phyloP scores from a whole-genome alignment of 2,797 vertebrate species.

The Eulemur rubriventer region DNA sequence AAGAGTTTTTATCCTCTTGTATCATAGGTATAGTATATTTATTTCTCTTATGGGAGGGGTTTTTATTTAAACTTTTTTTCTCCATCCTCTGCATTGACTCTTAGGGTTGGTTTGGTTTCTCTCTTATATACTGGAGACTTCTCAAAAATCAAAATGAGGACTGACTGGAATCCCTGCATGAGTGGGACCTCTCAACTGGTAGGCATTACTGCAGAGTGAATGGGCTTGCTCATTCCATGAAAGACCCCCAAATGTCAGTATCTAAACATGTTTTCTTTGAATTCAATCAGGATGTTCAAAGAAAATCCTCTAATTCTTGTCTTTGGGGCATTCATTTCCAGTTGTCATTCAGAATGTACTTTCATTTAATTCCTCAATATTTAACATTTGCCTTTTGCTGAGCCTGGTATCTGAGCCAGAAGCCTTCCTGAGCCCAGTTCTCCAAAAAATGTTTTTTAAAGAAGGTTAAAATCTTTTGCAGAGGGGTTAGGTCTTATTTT shows the following conservation, averaged over 20 bases:
- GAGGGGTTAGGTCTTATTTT: background rate
- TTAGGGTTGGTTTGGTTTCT: conserved; percentile 12
- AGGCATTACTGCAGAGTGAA: background rate
- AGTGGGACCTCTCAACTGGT: background rate
- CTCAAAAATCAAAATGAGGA: conserved; percentile 8
- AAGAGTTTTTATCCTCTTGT: background rate
- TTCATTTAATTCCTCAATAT: conserved; percentile 17
- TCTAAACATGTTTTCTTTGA: background rate
- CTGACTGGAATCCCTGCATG: background rate
- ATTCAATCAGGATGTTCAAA: background rate
- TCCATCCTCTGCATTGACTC: background rate
- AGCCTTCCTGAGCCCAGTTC: conserved; percentile 25
- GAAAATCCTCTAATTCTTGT: background rate
- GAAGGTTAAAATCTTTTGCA: background rate
- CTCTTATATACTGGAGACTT: background rate
- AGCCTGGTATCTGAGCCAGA: background rate
- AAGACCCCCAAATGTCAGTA: background rate
- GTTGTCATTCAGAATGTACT: background rate
- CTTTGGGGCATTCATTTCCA: background rate
- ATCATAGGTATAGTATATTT: background rate
- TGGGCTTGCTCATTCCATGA: background rate
- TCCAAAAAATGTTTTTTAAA: background rate
- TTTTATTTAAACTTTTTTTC: background rate
- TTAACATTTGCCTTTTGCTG: conserved; percentile 2
- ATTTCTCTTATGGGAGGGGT: background rate